Evolutionary conservation across 1,140 invertebrate species (phyloP).

Genomic region (Drosophila pectinifera): DNA sequence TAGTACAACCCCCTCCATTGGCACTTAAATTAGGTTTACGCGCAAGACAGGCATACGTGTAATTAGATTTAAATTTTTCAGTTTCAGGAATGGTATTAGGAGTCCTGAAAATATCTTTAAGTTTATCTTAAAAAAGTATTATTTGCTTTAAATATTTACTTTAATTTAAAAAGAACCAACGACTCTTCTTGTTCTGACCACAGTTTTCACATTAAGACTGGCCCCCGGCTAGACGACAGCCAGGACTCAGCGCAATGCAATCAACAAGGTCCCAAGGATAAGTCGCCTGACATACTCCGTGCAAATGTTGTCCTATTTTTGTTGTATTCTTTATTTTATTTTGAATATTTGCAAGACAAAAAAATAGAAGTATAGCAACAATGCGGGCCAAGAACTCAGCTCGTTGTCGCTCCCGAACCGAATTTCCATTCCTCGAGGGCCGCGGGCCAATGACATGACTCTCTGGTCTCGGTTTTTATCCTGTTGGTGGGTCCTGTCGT

Average conservation of each 20-base stretch:
- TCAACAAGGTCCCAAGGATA: constrained; percentile 35
- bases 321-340: constrained; percentile 8
- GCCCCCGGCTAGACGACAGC: constrained; percentile 1
- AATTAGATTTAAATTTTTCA: constrained; percentile 14
- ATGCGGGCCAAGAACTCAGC: constrained; percentile 18
- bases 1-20: constrained; percentile 9
- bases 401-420: constrained; percentile 17
- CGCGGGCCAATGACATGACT: constrained; percentile 61
- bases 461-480: constrained; percentile 26
- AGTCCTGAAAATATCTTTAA: background rate
- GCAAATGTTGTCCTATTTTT: constrained; percentile 28
- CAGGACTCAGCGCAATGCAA: constrained; percentile 26
- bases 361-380: constrained; percentile 25
- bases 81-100: background rate
- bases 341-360: constrained; percentile 27
- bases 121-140: too few species aligned
- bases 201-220: constrained; percentile 15
- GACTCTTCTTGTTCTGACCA: background rate
- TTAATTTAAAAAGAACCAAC: too few species aligned
- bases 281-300: constrained; percentile 17
- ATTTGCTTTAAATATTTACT: background rate
- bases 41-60: background rate
- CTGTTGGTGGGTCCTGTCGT: constrained; percentile 58
- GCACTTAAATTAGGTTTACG: constrained; percentile 20
- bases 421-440: constrained; percentile 41